phyloP scores from a whole-genome alignment of 2,113 vertebrate genomes.

The Hyla sarda region DNA sequence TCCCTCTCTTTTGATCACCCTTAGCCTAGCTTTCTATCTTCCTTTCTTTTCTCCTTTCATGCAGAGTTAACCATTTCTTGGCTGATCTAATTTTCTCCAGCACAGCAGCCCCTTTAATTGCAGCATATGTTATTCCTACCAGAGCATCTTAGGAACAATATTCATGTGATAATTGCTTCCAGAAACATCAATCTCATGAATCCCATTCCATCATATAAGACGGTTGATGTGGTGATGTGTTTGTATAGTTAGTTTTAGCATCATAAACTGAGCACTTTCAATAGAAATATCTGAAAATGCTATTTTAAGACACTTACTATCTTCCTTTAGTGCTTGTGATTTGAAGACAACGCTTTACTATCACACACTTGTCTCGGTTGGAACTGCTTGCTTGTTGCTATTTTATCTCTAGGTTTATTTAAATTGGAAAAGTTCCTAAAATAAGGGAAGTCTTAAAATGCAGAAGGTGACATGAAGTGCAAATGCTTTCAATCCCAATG shows the following conservation, averaged over 20 bases:
- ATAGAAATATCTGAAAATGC: background rate
- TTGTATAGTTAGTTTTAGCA: background rate
- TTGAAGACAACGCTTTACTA: background rate
- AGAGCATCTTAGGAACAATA: background rate
- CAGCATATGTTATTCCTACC: background rate
- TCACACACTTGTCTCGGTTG: background rate
- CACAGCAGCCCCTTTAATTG: background rate
- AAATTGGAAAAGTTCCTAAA: conserved; percentile 31
- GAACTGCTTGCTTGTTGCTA: background rate
- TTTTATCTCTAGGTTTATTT: conserved; percentile 12
- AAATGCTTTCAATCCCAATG: conserved; percentile 44
- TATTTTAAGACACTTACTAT: background rate
- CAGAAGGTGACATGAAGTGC: conserved; percentile 48
- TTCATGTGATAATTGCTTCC: background rate
- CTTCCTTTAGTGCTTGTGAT: background rate
- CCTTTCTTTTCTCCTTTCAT: background rate
- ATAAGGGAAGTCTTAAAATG: conserved; percentile 30
- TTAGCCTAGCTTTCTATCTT: background rate
- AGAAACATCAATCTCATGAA: background rate
- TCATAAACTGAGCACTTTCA: background rate
- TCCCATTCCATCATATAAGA: background rate
- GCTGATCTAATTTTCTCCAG: background rate
- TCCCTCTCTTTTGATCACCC: too few relatives aligned
- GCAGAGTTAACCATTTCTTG: background rate
- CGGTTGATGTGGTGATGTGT: background rate